A percentile compares a stretch with the other conserved stretches of the same genome.
Evolutionary conservation across 2,888 invertebrate genomes (phyloP).

Genomic region (Ditylenchus weischeri): DNA sequence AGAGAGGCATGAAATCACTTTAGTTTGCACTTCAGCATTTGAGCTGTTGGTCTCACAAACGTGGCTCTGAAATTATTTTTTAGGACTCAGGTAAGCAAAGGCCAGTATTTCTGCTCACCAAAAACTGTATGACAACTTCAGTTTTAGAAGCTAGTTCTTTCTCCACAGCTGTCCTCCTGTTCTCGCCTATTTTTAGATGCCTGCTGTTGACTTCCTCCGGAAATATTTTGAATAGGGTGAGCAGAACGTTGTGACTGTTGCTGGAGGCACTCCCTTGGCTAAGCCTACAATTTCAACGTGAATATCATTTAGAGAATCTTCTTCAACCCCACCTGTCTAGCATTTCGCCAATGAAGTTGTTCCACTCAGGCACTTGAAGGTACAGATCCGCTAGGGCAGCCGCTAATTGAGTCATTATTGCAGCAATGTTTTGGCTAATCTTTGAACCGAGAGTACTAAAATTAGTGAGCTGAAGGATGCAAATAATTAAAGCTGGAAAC

Average conservation of each 20-base stretch:
- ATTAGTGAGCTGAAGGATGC: not conserved
- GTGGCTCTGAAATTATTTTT: slow-evolving; percentile 19
- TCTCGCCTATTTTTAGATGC: slow-evolving; percentile 74
- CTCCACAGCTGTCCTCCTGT: slow-evolving; percentile 79
- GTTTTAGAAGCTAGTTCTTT: slow-evolving; percentile 75
- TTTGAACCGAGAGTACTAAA: slow-evolving; percentile 20
- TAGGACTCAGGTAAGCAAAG: too few relatives aligned
- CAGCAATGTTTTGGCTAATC: slow-evolving; percentile 46
- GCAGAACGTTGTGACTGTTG: slow-evolving; percentile 61
- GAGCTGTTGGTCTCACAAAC: slow-evolving; percentile 22
- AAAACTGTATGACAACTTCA: slow-evolving; percentile 74
- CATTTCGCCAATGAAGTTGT: slow-evolving; percentile 79
- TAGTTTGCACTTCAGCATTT: slow-evolving; percentile 7
- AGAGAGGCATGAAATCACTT: slow-evolving; percentile 70
- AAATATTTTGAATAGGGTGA: slow-evolving; percentile 86
- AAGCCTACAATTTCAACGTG: not conserved
- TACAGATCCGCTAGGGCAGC: slow-evolving; percentile 88
- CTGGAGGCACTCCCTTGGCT: slow-evolving; percentile 6
- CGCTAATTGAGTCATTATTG: slow-evolving; percentile 82
- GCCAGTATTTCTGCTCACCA: slow-evolving; percentile 63
- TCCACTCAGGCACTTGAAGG: slow-evolving; percentile 88
- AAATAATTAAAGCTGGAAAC: too few relatives aligned
- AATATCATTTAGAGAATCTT: not conserved
- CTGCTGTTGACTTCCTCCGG: slow-evolving; percentile 79
- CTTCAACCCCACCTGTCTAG: slow-evolving; percentile 69